Conservation (phyloP, 2,797 vertebrate genomes). For the Enteromius argenteus region DNA sequence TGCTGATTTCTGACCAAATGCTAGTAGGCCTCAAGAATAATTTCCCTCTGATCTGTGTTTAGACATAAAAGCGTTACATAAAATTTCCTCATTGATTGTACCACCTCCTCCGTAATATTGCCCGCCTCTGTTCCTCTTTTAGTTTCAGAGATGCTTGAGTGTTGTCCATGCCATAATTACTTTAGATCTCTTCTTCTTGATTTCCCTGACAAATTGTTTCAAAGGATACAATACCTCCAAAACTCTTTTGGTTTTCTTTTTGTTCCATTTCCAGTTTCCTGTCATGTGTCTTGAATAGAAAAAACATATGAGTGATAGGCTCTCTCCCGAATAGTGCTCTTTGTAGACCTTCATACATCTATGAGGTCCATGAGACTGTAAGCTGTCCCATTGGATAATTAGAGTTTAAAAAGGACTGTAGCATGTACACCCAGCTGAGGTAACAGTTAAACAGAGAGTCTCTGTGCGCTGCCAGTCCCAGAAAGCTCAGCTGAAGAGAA, state of each 20-base stretch:
- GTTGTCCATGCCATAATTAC: background rate
- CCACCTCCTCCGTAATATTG: background rate
- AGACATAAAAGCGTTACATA: background rate
- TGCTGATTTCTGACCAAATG: background rate
- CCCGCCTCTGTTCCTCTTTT: constrained; percentile 14
- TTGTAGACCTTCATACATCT: background rate
- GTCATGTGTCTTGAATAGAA: background rate
- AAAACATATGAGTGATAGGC: background rate
- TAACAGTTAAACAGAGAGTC: background rate
- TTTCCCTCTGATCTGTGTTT: background rate
- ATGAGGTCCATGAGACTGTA: background rate
- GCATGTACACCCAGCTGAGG: background rate
- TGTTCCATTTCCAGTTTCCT: background rate
- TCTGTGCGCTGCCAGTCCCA: background rate
- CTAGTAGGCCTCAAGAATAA: background rate
- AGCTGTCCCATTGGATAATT: background rate
- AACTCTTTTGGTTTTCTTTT: background rate
- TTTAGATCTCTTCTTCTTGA: background rate
- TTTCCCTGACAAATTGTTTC: background rate
- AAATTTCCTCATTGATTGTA: background rate
- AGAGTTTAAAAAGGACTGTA: background rate
- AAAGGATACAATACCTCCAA: background rate
- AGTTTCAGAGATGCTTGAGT: background rate
- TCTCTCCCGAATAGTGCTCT: background rate
- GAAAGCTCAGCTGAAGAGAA: constrained; percentile 14